phyloP scores from a whole-genome alignment of 2,888 invertebrate species.

The Nycteola revayana region DNA sequence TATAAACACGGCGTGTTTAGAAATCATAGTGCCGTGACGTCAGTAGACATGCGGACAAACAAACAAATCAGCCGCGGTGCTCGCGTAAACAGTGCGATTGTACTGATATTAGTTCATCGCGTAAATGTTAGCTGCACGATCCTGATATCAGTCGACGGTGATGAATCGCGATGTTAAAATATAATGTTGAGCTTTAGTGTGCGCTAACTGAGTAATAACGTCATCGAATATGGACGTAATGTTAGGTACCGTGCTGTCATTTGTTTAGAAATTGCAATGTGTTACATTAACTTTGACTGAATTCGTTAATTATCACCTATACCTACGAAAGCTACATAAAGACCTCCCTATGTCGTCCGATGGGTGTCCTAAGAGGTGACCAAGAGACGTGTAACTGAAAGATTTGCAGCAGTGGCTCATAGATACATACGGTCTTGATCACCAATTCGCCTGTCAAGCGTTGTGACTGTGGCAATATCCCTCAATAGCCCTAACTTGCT shows the following conservation, averaged over 20 bases:
- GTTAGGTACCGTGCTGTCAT: neutral
- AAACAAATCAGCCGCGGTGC: constrained; percentile 39
- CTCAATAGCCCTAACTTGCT: too few species aligned
- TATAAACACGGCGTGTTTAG: constrained; percentile 44
- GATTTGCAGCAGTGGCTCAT: too few species aligned
- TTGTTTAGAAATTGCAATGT: too few species aligned
- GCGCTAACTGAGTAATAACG: constrained; percentile 14
- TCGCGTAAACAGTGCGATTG: constrained; percentile 56
- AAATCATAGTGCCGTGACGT: constrained; percentile 37
- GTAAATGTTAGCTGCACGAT: constrained; percentile 57
- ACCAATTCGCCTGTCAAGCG: too few species aligned
- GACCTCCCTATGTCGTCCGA: too few species aligned
- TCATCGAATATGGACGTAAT: constrained; percentile 4
- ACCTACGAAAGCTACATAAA: too few species aligned
- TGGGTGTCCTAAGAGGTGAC: too few species aligned
- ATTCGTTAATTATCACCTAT: too few species aligned
- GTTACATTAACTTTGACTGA: too few species aligned
- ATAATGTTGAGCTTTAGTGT: constrained; percentile 36
- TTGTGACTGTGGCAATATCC: too few species aligned
- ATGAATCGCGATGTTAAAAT: constrained; percentile 56
- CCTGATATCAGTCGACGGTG: constrained; percentile 60
- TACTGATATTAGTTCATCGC: constrained; percentile 64
- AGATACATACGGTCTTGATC: too few species aligned
- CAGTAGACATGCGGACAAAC: constrained; percentile 44
- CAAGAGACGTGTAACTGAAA: too few species aligned